Conservation (phyloP, 2,113 vertebrate genomes). For the Gobio gobio region DNA sequence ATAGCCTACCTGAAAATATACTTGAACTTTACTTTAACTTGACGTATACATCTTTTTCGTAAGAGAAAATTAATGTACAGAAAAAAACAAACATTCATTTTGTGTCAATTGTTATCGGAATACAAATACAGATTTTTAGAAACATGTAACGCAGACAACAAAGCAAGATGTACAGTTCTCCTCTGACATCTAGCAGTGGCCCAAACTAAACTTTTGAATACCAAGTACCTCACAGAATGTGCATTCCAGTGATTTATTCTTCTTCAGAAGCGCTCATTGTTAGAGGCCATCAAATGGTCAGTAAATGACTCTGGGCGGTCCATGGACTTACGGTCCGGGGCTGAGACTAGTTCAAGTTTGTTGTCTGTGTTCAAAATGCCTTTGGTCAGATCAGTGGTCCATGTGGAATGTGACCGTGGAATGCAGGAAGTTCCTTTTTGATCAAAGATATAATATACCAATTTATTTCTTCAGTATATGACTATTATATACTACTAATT, state of each 20-base stretch:
- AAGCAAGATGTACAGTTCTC: background rate
- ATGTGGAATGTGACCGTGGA: conserved; percentile 60
- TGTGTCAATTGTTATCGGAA: background rate
- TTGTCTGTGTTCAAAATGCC: background rate
- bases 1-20: no score
- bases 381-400: conserved; percentile 51
- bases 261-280: background rate
- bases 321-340: background rate
- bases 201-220: background rate
- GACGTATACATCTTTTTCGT: no score
- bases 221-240: background rate
- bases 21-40: no score
- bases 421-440: conserved; percentile 41
- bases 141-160: background rate
- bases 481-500: background rate
- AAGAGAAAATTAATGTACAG: background rate
- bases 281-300: background rate
- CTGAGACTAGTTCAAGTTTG: background rate
- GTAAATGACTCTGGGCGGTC: background rate
- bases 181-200: background rate
- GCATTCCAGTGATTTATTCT: background rate
- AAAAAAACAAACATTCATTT: background rate
- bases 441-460: background rate
- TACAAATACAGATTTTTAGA: background rate
- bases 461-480: background rate